Base-by-base conservation (phyloP, 2,113 vertebrate species). In the Pithys albifrons region DNA sequence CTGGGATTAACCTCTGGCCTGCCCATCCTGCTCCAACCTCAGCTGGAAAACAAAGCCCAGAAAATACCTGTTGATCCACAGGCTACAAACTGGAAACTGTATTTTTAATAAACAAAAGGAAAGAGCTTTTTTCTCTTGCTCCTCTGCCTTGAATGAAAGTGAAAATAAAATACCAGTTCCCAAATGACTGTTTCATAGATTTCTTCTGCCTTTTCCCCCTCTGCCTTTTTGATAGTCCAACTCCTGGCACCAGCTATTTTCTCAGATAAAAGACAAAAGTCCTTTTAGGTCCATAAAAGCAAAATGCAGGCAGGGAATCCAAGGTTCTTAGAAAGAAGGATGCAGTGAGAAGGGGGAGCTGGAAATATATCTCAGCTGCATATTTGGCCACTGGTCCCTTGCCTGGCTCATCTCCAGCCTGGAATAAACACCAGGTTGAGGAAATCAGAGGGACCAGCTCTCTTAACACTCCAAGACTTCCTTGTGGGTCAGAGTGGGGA, bases 221-320 rank as follows among this genome's bases (percentile, higher is more conserved):
- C 87, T 77, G 81, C 76, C 89, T 94, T 96, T 97, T 95, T 92
- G 90, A 96, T 91, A 70, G 85, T 86, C 91, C 18, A 64, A 87
- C 73, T 96, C 78, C 70, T 73, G 31, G 95, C 93, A 93, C 91
- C 87, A 85, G 81, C 97, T 97, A 80, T 93, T 96, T 97, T 92
- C 95, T 58, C 94, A 96, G 96, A 97, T 97, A 91, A 98, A 98
- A 97, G 97, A 94, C 96, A 96, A 95, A 86, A 88, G 89, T 85
- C 75, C 94, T 97, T 96, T 97, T 59, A 97, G 95, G 80, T 69
- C 88, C 92, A 91, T 95, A 92, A 97, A 97, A 97, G 95, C 86
- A 78, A 75, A 87, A 74, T 5, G 29, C 14, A 54, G 78, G 52
- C 86, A 95, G 92, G 93, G 84, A 96, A 92, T 59, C 95, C 35